Evolutionary conservation across 2,797 vertebrate genomes (phyloP).

Genomic region (Arctocebus calabarensis): DNA sequence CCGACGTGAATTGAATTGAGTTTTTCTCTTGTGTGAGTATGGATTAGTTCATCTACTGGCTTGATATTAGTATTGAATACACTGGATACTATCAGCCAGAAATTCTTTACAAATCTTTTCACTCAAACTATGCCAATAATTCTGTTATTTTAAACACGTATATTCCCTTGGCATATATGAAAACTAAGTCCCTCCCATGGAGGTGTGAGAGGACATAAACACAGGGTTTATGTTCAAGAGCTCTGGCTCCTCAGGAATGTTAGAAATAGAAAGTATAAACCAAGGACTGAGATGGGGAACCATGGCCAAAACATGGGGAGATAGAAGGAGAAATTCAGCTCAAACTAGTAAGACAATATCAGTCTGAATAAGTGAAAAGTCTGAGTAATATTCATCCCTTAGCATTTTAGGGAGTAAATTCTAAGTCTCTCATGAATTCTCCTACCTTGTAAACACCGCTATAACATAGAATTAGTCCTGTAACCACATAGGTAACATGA

Average conservation of each 20-base stretch:
- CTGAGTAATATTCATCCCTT: background rate
- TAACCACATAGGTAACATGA: background rate
- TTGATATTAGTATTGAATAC: no score
- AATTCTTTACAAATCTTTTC: conserved; percentile 78
- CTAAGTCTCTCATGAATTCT: background rate
- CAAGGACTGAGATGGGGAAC: background rate
- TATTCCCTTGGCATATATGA: conserved; percentile 58
- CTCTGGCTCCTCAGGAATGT: background rate
- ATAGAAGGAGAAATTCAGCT: conserved; percentile 23
- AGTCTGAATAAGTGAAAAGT: background rate
- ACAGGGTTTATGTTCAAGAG: background rate
- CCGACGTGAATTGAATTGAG: no score
- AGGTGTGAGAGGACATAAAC: background rate
- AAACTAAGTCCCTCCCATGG: background rate
- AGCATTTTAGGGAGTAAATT: background rate
- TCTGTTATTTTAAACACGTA: conserved; percentile 18
- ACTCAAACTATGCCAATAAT: conserved; percentile 58
- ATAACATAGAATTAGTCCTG: background rate
- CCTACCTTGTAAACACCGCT: background rate
- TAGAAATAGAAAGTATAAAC: conserved; percentile 23
- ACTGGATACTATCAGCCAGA: conserved; percentile 63
- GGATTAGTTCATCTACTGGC: no score
- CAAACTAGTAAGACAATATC: background rate
- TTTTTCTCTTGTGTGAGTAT: no score
- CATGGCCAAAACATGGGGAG: background rate